Base-by-base conservation (phyloP, 2,888 invertebrate species). In the Alsophila aescularia region DNA sequence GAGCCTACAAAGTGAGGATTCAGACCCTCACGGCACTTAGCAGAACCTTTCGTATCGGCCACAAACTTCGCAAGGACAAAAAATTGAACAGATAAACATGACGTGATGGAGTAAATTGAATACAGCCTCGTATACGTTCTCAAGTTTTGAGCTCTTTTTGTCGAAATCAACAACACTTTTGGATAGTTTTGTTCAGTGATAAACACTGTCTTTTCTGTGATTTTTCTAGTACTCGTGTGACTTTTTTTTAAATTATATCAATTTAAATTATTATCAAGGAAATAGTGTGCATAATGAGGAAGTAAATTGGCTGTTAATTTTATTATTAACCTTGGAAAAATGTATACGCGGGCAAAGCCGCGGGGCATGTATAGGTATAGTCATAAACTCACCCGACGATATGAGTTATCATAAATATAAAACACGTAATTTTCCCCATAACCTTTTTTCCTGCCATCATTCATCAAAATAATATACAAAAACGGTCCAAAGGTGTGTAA, bases 381-480 rank as follows among this genome's bases (percentile, higher is more conserved):
- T n/a, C n/a, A n/a, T n/a, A n/a, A n/a, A n/a, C n/a, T n/a, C n/a
- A n/a, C n/a, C n/a, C n/a, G n/a, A n/a, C n/a, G n/a, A n/a, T n/a
- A n/a, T n/a, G n/a, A n/a, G n/a, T 24, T 24, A 7, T 24, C 2
- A 24, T 24, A 24, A 2, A 5, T 7, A 24, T 24, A 24, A 13
- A 9, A 36, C 29, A 36, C 24, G 16, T 29, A 52, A 29, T 47
- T 56, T 59, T 50, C 43, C 43, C 40, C 40, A 41, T 16, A 18
- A 47, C 52, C 27, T 53, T 61, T 41, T 40, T 58, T 4, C 54
- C 54, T 44, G 13, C 42, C 51, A 59, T 58, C 62, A 52, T 48
- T 51, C n/a, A 56, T 50, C 50, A 62, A 58, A 47, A 54, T 56
- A 58, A 62, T 57, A 45, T 60, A 60, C 41, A 50, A 39, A 40